These are phyloP conservation scores for Rallus crepitans DNA, from an alignment of 2,797 vertebrate genomes.

Conservation along the genomic window DNA sequence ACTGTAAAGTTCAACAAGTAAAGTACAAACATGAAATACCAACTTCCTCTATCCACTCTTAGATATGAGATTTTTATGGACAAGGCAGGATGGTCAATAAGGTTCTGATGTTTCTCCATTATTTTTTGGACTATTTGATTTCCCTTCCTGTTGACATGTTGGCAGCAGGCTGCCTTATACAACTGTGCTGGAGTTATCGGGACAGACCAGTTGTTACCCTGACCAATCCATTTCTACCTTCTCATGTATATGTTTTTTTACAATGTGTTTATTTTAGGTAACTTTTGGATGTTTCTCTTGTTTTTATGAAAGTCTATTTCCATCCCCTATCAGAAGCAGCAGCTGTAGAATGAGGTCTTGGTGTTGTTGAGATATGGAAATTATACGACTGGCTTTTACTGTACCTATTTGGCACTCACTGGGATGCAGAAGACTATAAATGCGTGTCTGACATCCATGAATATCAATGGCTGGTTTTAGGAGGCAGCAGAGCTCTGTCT, in stretches of 20 bases:
- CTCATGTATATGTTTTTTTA: not conserved
- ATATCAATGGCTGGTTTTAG: constrained; percentile 15
- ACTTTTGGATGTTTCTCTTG: not conserved
- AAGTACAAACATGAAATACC: not conserved
- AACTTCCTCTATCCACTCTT: not conserved
- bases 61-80: not conserved
- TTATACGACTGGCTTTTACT: not conserved
- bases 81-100: not conserved
- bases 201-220: not conserved
- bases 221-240: not conserved
- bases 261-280: not conserved
- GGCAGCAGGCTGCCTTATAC: not conserved
- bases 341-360: not conserved
- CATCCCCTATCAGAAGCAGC: not conserved
- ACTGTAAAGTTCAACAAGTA: not conserved
- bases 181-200: not conserved
- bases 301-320: constrained; percentile 5
- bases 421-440: constrained; percentile 15
- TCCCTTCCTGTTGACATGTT: not conserved
- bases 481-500: not conserved
- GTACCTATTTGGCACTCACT: not conserved
- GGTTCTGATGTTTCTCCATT: not conserved
- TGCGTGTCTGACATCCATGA: not conserved
- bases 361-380: constrained; percentile 19
- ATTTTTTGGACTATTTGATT: not conserved